Evolutionary conservation across 2,113 vertebrate genomes (phyloP), one percentile per base, ranked within the genome.

Genomic region (Oncorhynchus mykiss): DNA sequence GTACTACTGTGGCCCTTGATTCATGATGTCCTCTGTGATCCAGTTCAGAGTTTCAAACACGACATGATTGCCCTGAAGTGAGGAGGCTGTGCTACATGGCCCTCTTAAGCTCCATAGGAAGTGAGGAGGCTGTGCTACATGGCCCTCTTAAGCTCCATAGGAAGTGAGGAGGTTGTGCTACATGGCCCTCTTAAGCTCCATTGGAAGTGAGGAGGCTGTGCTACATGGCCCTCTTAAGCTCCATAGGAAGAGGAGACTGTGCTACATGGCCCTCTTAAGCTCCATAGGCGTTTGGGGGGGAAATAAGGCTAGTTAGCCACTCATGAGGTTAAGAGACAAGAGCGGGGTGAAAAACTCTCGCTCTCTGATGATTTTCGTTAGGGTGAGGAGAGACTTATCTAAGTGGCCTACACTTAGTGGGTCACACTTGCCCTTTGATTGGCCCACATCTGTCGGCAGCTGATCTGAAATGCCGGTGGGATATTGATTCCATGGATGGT

Each of bases 401-500:
- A 49, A 60, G 67, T 66, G 49, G 45, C 5, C 67, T 76, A 34
- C 25, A 78, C 57, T 74, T 45, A 72, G 11, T 45, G 75, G 67
- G 79, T 78, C 81, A 70, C 75, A 67, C 64, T 65, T 80, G 73
- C 27, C n/a, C 2, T 79, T 81, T 82, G 74, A 80, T 75, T 81
- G 76, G 71, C 48, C 48, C 57, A 20, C 72, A 73, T 78, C 59
- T 48, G 66, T 31, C 31, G 14, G n/a, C 12, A 14, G 65, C 67
- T 80, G 73, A 67, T 69, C 25, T 75, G 49, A 72, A 78, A 69
- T 20, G 70, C 71, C 48, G 59, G 29, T 29, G 29, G 20, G 62
- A 14, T 78, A 82, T 84, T 71, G 84, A 86, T 86, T 86, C 67
- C 16, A 67, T 77, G 76, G 80, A 78, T 45, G 65, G 78, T 71